These are phyloP conservation scores for Lasioglossum calceatum DNA, from an alignment of 2,888 invertebrate species.

Conservation along the genomic window DNA sequence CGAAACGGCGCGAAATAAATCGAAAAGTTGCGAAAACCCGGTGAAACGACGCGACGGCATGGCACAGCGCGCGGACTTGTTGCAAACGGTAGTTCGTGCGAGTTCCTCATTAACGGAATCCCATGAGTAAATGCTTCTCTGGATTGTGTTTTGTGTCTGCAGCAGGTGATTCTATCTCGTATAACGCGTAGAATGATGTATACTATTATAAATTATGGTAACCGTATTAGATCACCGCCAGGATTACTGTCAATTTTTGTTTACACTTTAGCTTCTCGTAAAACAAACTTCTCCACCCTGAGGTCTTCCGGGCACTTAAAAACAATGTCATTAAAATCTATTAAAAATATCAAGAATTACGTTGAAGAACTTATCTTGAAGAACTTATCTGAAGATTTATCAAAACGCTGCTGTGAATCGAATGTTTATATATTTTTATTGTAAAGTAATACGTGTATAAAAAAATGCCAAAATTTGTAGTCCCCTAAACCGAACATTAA, in stretches of 20 bases:
- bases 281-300: not conserved
- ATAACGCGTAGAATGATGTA: constrained; percentile 22
- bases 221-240: not conserved
- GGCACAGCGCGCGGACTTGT: constrained; percentile 29
- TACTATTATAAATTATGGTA: not conserved
- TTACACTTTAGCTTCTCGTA: not conserved
- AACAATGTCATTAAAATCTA: not conserved
- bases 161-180: constrained; percentile 5
- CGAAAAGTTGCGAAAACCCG: constrained; percentile 51
- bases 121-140: constrained; percentile 37
- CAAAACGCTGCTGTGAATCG: not conserved
- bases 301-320: not conserved
- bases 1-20: constrained; percentile 49
- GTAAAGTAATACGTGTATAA: no score
- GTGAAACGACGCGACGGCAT: not conserved
- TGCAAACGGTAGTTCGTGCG: constrained; percentile 18
- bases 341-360: not conserved
- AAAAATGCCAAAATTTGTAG: no score
- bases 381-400: no score
- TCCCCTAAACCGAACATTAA: no score
- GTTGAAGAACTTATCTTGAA: no score
- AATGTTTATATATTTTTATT: no score
- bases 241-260: not conserved
- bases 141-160: not conserved
- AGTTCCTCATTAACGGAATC: constrained; percentile 54